Base-by-base conservation (phyloP, 2,888 invertebrate genomes). In the Nephrotoma flavescens region DNA sequence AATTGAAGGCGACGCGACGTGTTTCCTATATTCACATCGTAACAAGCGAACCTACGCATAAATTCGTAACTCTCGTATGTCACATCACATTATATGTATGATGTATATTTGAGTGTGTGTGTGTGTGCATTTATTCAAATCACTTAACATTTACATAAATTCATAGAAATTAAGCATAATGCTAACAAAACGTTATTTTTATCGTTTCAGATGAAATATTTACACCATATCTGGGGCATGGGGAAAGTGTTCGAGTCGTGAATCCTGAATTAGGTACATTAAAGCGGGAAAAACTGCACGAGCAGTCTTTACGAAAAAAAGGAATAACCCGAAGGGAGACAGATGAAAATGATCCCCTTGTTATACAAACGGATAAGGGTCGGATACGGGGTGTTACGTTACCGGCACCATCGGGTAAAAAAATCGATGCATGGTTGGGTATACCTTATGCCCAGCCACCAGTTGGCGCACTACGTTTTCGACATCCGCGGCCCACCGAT, bases 361-460 rank as follows among this genome's bases (percentile, higher is more conserved):
- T 96, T n/a, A 93, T 97, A 41, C 93, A 95, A 89, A 97, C 96
- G 41, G 95, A 94, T 89, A 96, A 96, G 91, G 96, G 96, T 87
- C 94, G 94, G 90, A 95, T 97, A 86, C 93, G 94, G 89, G 97
- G 97, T n/a, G 93, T 94, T 88, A 96, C 96, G 85, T 92, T 96
- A 88, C 94, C 93, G 42, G 94, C 96, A 15, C 94, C 95, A 88
- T 95, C 96, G 87, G 95, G 95, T 87, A 95, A 97, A 91, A 94
- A 95, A 91, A 95, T 97, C 88, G 96, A 97, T 90, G 95, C 95
- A 5, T 97, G 96, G 96, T 93, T 95, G 89, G 96, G 96, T 52
- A 96, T 96, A 88, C 96, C 96, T 4, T 96, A 96, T 90, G 96
- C 96, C 89, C 95, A 96, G 91, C 96, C 96, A 91, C 96, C 96